These are phyloP conservation scores for human DNA, from an alignment of 2,113 vertebrate genomes.

Conservation along the genomic window DNA sequence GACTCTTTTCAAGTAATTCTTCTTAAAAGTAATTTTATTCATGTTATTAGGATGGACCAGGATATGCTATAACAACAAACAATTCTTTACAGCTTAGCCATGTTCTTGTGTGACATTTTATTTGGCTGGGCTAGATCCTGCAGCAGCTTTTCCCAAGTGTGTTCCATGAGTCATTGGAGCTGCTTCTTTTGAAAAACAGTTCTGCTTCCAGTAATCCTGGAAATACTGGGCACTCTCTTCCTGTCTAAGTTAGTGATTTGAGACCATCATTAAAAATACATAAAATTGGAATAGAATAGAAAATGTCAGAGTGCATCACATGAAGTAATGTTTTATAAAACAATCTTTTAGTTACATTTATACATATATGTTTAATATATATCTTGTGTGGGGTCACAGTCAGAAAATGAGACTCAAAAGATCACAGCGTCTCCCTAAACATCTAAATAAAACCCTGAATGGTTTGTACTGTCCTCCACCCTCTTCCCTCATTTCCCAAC, in stretches of 20 bases:
- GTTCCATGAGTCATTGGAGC: background rate
- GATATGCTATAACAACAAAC: background rate
- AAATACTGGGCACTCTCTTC: background rate
- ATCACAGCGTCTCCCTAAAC: background rate
- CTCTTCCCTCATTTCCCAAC: background rate
- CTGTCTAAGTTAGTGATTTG: background rate
- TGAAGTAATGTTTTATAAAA: background rate
- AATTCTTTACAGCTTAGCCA: too few relatives aligned
- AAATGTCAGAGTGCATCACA: background rate
- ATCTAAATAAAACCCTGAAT: background rate
- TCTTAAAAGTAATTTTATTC: background rate
- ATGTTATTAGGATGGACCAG: background rate
- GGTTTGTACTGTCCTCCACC: fast-evolving
- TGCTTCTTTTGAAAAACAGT: background rate
- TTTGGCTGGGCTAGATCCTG: background rate
- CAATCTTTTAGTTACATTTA: background rate
- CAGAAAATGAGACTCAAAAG: background rate
- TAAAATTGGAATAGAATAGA: background rate
- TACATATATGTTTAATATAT: background rate
- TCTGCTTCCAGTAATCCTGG: background rate
- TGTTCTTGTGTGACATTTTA: background rate
- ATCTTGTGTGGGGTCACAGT: background rate
- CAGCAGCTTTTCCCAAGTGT: background rate
- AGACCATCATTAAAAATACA: background rate
- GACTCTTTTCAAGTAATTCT: background rate